These are phyloP conservation scores for Nephrotoma guestfalica DNA, from an alignment of 2,888 invertebrate species.

Conservation along the genomic window DNA sequence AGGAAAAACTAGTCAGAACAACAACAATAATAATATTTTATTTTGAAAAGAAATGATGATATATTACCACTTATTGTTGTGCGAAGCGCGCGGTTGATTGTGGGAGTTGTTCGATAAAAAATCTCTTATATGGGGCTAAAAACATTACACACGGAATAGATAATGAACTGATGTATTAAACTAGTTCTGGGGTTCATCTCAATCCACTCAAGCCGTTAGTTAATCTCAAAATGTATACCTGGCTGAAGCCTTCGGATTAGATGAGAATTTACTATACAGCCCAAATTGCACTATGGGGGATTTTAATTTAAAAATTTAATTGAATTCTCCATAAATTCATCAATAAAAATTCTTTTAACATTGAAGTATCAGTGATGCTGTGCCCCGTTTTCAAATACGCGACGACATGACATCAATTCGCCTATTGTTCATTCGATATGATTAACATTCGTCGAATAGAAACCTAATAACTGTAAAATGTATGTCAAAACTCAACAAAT, in stretches of 20 bases:
- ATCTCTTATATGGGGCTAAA: not conserved
- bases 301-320: not conserved
- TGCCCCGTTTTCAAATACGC: not conserved
- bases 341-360: not conserved
- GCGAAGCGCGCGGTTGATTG: not conserved
- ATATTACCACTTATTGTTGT: not conserved
- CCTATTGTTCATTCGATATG: not conserved
- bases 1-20: not conserved
- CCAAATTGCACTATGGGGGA: too few species aligned
- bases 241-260: too few species aligned
- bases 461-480: not conserved
- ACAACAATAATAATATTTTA: not conserved
- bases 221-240: too few species aligned
- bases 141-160: not conserved
- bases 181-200: not conserved
- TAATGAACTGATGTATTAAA: not conserved
- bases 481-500: not conserved
- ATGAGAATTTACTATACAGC: too few species aligned
- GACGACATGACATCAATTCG: not conserved
- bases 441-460: not conserved
- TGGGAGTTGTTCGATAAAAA: not conserved
- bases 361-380: not conserved
- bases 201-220: not conserved
- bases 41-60: not conserved
- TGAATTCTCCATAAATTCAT: not conserved